Evolutionary conservation across 2,797 vertebrate species (phyloP).

Genomic region (Urocyon cinereoargenteus): DNA sequence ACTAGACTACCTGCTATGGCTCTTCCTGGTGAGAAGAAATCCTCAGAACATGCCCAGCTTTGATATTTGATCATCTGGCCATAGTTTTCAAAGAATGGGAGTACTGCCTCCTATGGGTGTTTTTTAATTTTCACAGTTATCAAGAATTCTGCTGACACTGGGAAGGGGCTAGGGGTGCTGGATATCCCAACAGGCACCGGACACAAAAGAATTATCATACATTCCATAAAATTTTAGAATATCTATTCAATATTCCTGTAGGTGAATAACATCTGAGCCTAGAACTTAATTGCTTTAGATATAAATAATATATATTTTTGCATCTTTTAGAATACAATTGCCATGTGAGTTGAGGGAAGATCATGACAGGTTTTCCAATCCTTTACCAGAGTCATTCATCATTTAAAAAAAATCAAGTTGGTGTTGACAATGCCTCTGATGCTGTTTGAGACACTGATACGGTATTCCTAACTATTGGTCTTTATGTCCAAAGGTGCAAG

Average conservation of each 20-base stretch:
- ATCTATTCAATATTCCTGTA: background rate
- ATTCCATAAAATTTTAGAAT: background rate
- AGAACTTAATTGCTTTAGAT: background rate
- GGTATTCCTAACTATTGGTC: no score
- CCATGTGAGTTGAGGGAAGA: background rate
- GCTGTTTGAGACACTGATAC: background rate
- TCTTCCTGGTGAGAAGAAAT: background rate
- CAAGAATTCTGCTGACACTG: background rate
- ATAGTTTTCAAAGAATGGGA: background rate
- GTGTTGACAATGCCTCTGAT: background rate
- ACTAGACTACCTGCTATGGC: background rate
- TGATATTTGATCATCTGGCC: background rate
- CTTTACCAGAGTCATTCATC: background rate
- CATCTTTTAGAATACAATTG: constrained; percentile 31
- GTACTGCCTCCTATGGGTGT: background rate
- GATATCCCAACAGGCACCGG: background rate
- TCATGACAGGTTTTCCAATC: background rate
- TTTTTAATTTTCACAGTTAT: background rate
- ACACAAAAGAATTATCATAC: background rate
- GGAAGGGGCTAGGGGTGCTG: background rate
- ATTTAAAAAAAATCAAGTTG: background rate
- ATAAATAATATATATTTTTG: background rate
- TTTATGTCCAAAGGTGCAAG: background rate
- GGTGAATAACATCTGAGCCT: background rate
- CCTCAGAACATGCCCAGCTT: background rate